Evolutionary conservation across 1,140 invertebrate species (phyloP), one percentile per base, ranked within the genome.

Genomic region (Babylonia areolata): DNA sequence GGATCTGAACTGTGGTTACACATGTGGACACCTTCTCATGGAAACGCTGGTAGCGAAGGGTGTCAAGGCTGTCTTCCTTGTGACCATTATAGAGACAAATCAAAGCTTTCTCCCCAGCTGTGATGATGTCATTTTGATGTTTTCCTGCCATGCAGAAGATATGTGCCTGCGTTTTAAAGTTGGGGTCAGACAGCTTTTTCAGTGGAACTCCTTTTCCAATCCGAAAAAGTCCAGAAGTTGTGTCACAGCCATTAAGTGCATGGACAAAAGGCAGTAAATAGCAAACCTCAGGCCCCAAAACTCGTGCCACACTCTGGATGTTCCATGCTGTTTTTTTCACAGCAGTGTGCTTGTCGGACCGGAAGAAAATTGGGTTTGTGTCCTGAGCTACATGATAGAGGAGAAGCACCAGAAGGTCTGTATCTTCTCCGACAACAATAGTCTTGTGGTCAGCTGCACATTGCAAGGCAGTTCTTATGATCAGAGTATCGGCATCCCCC

Each of bases 401-500:
- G 20, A 90, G 58, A 39, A 88, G 86, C n/a, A 89, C 86, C 12
- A 90, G 79, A 20, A 89, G 35, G 77, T 88, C 6, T 6, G 87
- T 89, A 79, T 89, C 87, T 81, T 88, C 86, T 54, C 86, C 88
- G 33, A 89, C 73, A 35, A 88, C 82, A 33, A 87, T 64, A 35
- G 86, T 85, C 9, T 1, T 28, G 28, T 54, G 28, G 33, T 37
- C 28, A 6, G n/a, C 31, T 17, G 89, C 46, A 33, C n/a, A 35
- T 37, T 64, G 15, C 17, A 88, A 75, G 11, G 86, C 87, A n/a
- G 89, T 88, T 35, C 84, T 54, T 3, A 85, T 87, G 75, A 90
- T 90, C 20, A 88, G 40, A n/a, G 85, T 28, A 80, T 90, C 89
- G 54, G 87, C 89, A 85, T 90, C 88, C 20, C 33, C 85, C 37